Conservation (phyloP, 2,888 invertebrate species). For the Hypercompe scribonia region DNA sequence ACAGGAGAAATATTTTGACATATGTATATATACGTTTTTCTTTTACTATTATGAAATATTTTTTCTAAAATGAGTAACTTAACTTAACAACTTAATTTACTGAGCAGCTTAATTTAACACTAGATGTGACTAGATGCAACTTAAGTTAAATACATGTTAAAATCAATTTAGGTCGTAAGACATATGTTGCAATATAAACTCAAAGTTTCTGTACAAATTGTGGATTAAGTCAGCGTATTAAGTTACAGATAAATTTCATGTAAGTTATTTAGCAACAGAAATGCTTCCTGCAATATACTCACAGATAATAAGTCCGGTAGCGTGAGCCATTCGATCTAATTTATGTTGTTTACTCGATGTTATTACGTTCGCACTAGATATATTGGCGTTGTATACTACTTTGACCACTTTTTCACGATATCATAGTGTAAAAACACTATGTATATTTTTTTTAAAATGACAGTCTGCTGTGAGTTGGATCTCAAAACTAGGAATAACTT, state of each 20-base stretch:
- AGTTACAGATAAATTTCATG: background rate
- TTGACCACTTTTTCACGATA: background rate
- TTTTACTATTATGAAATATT: no score
- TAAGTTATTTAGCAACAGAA: background rate
- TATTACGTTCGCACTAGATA: slow-evolving; percentile 18
- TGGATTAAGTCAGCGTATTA: background rate
- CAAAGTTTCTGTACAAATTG: background rate
- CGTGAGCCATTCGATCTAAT: slow-evolving; percentile 14
- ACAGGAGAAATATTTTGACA: background rate
- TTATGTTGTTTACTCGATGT: slow-evolving; percentile 20
- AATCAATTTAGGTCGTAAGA: background rate
- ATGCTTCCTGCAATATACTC: background rate
- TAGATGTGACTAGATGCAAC: no score
- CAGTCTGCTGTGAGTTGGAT: no score
- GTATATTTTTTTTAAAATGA: background rate
- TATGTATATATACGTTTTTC: no score
- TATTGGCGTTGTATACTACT: slow-evolving; percentile 10
- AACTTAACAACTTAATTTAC: no score
- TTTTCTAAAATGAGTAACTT: no score
- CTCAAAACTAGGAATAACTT: background rate
- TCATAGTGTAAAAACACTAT: background rate
- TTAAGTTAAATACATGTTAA: background rate
- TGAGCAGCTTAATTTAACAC: no score
- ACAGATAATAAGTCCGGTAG: slow-evolving; percentile 1
- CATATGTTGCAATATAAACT: background rate